Evolutionary conservation across 2,797 vertebrate species (phyloP).

Genomic region (Taeniopygia guttata): DNA sequence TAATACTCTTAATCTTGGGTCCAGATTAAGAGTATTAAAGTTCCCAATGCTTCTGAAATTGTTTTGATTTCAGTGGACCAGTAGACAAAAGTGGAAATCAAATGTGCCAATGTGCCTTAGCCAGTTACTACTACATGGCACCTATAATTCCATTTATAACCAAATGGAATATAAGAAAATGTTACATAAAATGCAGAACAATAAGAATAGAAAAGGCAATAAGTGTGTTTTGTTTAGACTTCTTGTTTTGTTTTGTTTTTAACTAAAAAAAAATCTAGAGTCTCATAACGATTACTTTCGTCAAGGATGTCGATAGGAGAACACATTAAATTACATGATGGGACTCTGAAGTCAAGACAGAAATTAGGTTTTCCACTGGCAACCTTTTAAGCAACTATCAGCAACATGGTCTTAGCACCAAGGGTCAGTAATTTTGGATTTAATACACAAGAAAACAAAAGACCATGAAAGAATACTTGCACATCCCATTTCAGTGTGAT

Average conservation of each 20-base stretch:
- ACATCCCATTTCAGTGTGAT: conserved; percentile 10
- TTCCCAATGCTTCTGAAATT: neutral
- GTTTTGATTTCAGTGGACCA: neutral
- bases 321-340: neutral
- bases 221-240: neutral
- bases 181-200: neutral
- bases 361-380: neutral
- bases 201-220: neutral
- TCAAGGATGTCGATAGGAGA: neutral
- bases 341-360: neutral
- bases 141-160: neutral
- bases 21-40: neutral
- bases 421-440: neutral
- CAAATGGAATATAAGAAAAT: neutral
- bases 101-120: neutral
- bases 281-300: neutral
- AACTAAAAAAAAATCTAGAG: neutral
- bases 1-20: neutral
- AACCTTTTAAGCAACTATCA: neutral
- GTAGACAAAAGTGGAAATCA: neutral
- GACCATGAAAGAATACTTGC: neutral
- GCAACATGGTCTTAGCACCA: neutral
- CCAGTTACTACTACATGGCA: neutral
- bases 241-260: neutral
- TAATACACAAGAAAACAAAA: conserved; percentile 18